Evolutionary conservation across 1,140 invertebrate genomes (phyloP), one percentile per base, ranked within the genome.

Genomic region (Parapsyche elsis): DNA sequence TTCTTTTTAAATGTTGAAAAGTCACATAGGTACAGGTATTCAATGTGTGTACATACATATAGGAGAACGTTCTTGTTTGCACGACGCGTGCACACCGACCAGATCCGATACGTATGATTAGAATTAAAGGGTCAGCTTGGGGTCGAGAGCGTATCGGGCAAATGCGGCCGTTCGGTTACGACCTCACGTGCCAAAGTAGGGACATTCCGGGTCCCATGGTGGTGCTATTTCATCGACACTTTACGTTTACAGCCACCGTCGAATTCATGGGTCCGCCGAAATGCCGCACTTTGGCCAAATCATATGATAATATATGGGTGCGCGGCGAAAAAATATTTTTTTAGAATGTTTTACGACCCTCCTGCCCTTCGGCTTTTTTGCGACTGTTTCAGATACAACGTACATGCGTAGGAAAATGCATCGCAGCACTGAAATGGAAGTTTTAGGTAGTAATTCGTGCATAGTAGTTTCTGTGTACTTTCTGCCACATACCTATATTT

Each of bases 221-320:
- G 73, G 73, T 75, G 46, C 14, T 75, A 75, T 75, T 75, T 75
- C 73, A 75, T 75, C 73, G 73, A 75, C 73, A 75, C 73, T 75
- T 75, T 75, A 75, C 73, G 73, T 75, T 75, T 75, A 75, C 73
- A 57, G 44, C 73, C 45, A 12, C 73, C 53, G 23, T 59, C 14
- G 73, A 46, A 30, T 49, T 67, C 64, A 46, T 73, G 38, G 61
- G 71, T n/a, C 71, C 45, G 45, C 24, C 38, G 71, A 73, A 73
- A 73, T 38, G 24, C 45, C 30, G 24, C 71, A 67, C 64, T 67
- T 67, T 67, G 64, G 19, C 64, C 64, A 67, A 67, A 67, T 67
- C 64, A 67, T 67, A 67, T 67, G 64, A 67, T 67, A 67, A 67
- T 24, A 67, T 67, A 67, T 67, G 64, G 64, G 21, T 38, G 30